These are phyloP conservation scores for Gymnarchus niloticus DNA, from an alignment of 2,113 vertebrate genomes.

Conservation along the genomic window DNA sequence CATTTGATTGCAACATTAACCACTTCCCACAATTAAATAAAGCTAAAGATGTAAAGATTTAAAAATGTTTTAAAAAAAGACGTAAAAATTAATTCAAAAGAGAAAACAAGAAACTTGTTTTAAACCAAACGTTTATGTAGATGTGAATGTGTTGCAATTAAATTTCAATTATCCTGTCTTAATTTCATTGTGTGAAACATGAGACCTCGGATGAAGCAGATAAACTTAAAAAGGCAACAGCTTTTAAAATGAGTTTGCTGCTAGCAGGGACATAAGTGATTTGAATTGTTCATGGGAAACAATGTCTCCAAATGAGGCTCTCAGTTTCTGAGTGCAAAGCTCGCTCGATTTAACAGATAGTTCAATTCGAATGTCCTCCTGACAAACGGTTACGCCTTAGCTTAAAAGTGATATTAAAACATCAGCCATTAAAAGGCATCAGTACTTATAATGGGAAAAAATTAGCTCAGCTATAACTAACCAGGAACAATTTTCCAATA, in stretches of 20 bases:
- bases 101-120: background rate
- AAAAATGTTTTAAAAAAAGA: background rate
- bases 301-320: background rate
- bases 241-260: background rate
- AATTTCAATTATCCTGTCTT: constrained; percentile 12
- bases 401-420: constrained; percentile 59
- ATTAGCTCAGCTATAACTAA: constrained; percentile 45
- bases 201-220: constrained; percentile 6
- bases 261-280: background rate
- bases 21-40: background rate
- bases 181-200: constrained; percentile 1
- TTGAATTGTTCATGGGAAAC: background rate
- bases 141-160: constrained; percentile 1
- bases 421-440: constrained; percentile 56
- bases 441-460: constrained; percentile 37
- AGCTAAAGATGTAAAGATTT: background rate
- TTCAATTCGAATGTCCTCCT: constrained; percentile 35
- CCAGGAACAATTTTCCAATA: background rate
- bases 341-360: constrained; percentile 38
- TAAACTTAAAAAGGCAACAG: background rate
- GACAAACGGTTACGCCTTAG: constrained; percentile 25
- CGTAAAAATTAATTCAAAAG: no score
- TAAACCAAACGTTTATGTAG: background rate
- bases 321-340: constrained; percentile 18
- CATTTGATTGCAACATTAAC: background rate